phyloP scores from a whole-genome alignment of 2,888 invertebrate genomes.

The Callinectes sapidus region DNA sequence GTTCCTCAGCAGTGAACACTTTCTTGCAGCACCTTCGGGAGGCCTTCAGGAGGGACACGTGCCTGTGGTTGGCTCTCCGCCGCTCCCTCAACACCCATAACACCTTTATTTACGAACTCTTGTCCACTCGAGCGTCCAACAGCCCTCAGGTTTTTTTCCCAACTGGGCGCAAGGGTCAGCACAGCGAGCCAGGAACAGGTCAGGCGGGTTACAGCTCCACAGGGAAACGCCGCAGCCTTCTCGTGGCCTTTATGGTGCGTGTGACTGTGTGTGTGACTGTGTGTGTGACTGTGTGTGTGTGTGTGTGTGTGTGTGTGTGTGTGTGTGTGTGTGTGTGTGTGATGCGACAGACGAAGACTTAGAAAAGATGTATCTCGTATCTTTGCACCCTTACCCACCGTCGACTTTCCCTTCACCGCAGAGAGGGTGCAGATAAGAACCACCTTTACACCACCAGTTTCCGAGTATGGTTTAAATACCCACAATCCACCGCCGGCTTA shows the following conservation, averaged over 20 bases:
- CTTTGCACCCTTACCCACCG: too few species aligned
- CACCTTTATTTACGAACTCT: slow-evolving; percentile 34
- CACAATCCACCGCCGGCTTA: not conserved
- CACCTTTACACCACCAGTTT: not conserved
- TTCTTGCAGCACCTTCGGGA: not conserved
- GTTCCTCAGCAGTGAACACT: not conserved
- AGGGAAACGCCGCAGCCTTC: not conserved
- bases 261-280: too few species aligned
- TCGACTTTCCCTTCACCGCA: not conserved
- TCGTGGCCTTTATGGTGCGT: slow-evolving; percentile 8
- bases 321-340: not conserved
- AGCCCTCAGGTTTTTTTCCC: slow-evolving; percentile 1
- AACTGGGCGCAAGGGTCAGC: not conserved
- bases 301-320: too few species aligned
- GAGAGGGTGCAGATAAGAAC: not conserved
- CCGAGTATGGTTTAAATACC: not conserved
- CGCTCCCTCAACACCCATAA: slow-evolving; percentile 18
- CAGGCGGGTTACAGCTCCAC: not conserved
- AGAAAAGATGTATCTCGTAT: not conserved
- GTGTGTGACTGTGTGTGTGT: too few species aligned
- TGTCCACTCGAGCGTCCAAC: not conserved
- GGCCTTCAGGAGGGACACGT: not conserved
- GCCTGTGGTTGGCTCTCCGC: not conserved
- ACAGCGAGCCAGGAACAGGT: not conserved
- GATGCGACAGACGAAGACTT: not conserved